Evolutionary conservation across 1,140 invertebrate species (phyloP).

Genomic region (Phthorimaea operculella): DNA sequence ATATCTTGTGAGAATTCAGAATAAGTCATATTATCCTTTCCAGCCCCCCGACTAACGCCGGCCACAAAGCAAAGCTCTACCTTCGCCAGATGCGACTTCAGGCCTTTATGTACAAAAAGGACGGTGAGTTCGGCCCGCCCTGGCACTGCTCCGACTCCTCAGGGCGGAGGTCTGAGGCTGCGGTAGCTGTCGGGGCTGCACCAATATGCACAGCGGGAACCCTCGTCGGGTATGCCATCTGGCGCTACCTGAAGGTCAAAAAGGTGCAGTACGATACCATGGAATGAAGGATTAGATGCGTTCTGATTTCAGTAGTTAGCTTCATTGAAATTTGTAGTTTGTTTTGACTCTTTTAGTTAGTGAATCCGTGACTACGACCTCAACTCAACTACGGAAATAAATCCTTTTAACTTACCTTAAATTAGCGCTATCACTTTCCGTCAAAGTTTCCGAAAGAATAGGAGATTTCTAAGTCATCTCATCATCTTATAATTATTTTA

Average conservation of each 20-base stretch:
- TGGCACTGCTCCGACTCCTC: slow-evolving; percentile 69
- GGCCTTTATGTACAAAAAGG: slow-evolving; percentile 71
- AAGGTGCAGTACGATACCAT: slow-evolving; percentile 94
- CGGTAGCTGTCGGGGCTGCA: slow-evolving; percentile 88
- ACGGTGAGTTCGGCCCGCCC: slow-evolving; percentile 68
- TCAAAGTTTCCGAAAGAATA: too few species aligned
- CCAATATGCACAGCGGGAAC: slow-evolving; percentile 81
- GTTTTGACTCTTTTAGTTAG: too few species aligned
- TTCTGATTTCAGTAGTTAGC: slow-evolving; percentile 15
- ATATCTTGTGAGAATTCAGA: too few species aligned
- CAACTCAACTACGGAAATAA: too few species aligned
- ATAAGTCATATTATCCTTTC: neutral
- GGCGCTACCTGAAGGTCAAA: slow-evolving; percentile 87
- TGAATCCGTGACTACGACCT: too few species aligned
- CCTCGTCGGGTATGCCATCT: slow-evolving; percentile 86
- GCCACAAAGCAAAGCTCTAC: slow-evolving; percentile 68
- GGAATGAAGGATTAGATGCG: slow-evolving; percentile 71
- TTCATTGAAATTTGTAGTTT: too few species aligned
- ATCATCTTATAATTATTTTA: too few species aligned
- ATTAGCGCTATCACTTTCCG: too few species aligned
- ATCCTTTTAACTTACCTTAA: too few species aligned
- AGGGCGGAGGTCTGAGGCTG: slow-evolving; percentile 78
- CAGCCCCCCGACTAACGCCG: slow-evolving; percentile 29
- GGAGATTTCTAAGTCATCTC: too few species aligned
- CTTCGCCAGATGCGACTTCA: slow-evolving; percentile 70